phyloP scores from a whole-genome alignment of 1,140 invertebrate species.

The Drosophila setifemur region DNA sequence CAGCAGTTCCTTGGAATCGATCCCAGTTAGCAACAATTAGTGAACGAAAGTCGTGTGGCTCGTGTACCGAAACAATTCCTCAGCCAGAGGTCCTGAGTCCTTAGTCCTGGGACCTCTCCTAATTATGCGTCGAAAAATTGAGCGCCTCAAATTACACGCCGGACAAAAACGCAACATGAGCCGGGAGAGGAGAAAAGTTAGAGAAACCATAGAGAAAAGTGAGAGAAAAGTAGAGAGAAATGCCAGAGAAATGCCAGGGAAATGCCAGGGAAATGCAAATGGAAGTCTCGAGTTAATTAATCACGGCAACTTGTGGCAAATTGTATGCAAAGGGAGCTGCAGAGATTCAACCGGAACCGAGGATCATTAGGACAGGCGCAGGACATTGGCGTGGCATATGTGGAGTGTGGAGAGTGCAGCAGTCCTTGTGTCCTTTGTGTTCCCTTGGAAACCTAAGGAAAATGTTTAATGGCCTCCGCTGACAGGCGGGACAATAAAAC shows the following conservation, averaged over 20 bases:
- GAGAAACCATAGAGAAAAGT: conserved; percentile 42
- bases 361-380: conserved; percentile 58
- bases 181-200: conserved; percentile 6
- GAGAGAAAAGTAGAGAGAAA: conserved; percentile 8
- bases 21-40: conserved; percentile 48
- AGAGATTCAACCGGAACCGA: conserved; percentile 53
- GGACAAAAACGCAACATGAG: conserved; percentile 65
- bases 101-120: conserved; percentile 15
- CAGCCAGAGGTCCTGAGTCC: conserved; percentile 57
- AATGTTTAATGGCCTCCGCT: conserved; percentile 50
- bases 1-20: conserved; percentile 15
- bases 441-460: conserved; percentile 27
- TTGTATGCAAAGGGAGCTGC: conserved; percentile 32
- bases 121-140: conserved; percentile 66
- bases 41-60: conserved; percentile 48
- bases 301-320: conserved; percentile 64
- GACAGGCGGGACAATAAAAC: conserved; percentile 34
- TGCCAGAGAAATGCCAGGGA: conserved; percentile 43
- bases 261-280: conserved; percentile 55
- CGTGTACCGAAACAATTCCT: conserved; percentile 62
- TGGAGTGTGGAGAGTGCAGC: too few relatives aligned
- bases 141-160: conserved; percentile 58
- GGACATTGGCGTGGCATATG: conserved; percentile 30
- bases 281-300: conserved; percentile 51
- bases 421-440: conserved; percentile 39